Conservation (phyloP, 2,113 vertebrate species). For the Meleagris gallopavo region DNA sequence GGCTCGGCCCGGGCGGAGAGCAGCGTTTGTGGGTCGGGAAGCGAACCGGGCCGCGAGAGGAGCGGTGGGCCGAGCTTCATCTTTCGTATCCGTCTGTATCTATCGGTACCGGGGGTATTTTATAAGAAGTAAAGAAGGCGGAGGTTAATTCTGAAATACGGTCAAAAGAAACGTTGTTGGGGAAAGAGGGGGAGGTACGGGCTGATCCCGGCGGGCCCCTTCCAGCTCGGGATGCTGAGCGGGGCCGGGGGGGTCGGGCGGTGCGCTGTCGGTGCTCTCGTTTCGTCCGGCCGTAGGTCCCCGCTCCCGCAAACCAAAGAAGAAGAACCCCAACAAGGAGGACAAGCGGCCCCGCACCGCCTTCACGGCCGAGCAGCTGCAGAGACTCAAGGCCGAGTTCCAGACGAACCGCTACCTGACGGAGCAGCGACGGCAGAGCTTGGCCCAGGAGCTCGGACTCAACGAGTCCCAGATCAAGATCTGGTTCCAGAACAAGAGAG, state of each 20-base stretch:
- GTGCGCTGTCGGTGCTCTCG: background rate
- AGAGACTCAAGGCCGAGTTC: constrained; percentile 91
- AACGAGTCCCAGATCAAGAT: constrained; percentile 94
- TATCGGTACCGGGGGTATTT: no score
- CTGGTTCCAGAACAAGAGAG: constrained; percentile 93
- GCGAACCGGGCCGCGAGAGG: constrained; percentile 11
- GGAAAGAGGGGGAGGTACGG: no score
- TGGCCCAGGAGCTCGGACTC: constrained; percentile 90
- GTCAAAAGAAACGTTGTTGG: no score
- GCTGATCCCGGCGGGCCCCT: no score
- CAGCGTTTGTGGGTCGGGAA: constrained; percentile 38
- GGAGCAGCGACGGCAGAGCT: constrained; percentile 88
- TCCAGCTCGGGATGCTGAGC: no score
- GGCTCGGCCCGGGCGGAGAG: constrained; percentile 72
- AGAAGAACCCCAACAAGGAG: constrained; percentile 91
- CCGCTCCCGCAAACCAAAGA: constrained; percentile 98
- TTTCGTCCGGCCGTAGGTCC: constrained; percentile 83
- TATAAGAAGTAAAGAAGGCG: no score
- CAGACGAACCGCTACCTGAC: constrained; percentile 92
- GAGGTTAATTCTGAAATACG: no score
- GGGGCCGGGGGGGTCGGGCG: background rate
- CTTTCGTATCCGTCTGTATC: no score
- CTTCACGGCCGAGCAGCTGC: constrained; percentile 93
- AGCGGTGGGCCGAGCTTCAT: no score
- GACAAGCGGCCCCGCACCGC: constrained; percentile 91